Percentiles rank a stretch among this genome's conserved stretches.
These are phyloP conservation scores for Arremon brunneinucha DNA, from an alignment of 2,797 vertebrate genomes.

Conservation along the genomic window DNA sequence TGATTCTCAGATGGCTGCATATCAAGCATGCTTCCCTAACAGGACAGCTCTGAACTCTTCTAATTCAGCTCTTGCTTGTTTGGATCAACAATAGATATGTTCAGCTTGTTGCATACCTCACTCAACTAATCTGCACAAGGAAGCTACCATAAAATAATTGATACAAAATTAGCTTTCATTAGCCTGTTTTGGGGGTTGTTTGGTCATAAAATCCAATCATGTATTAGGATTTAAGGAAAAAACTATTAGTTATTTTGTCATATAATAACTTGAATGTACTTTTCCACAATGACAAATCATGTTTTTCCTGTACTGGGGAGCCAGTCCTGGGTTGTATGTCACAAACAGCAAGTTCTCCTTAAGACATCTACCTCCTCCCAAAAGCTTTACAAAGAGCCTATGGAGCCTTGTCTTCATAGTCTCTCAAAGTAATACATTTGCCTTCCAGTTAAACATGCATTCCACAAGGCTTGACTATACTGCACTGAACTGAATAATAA, in stretches of 20 bases:
- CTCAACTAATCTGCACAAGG: not conserved
- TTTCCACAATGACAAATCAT: not conserved
- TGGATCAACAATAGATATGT: constrained; percentile 65
- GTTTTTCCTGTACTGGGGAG: not conserved
- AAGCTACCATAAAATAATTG: not conserved
- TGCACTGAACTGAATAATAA: not conserved
- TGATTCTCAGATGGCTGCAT: not conserved
- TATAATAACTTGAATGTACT: not conserved
- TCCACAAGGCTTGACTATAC: not conserved
- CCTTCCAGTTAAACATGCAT: not conserved
- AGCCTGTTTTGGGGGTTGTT: not conserved
- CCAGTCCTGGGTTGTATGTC: not conserved
- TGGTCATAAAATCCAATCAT: not conserved
- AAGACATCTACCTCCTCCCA: not conserved
- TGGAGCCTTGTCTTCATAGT: not conserved
- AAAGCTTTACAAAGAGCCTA: not conserved
- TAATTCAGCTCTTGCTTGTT: constrained; percentile 66
- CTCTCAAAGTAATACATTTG: not conserved
- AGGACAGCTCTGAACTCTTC: constrained; percentile 43
- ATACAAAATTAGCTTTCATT: not conserved
- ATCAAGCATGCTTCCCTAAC: constrained; percentile 29
- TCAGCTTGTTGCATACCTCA: not conserved
- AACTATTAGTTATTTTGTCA: not conserved
- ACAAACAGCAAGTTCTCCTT: not conserved
- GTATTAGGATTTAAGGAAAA: constrained; percentile 3